A percentile compares a stretch with the other conserved stretches of the same genome.
Evolutionary conservation across 2,113 vertebrate genomes (phyloP).

Genomic region (Mesocricetus auratus): DNA sequence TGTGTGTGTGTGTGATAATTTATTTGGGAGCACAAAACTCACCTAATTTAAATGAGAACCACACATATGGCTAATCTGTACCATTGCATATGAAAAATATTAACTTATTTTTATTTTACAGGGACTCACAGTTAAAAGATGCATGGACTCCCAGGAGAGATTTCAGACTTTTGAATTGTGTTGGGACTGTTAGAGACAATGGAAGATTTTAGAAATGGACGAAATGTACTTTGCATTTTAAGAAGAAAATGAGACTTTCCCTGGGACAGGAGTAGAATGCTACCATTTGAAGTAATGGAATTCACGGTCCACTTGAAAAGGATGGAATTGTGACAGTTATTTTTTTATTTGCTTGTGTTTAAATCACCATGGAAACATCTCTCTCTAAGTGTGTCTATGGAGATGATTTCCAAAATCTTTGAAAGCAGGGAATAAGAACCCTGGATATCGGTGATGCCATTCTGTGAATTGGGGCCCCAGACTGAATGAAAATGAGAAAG

Average conservation of each 20-base stretch:
- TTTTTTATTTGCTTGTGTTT: neutral
- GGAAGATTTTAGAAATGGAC: neutral
- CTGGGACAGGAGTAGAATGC: neutral
- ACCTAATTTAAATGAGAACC: neutral
- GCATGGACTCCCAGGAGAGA: neutral
- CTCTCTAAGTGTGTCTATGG: neutral
- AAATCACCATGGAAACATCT: neutral
- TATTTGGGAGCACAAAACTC: neutral
- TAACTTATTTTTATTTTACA: neutral
- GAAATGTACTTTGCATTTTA: neutral
- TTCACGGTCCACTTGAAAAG: neutral
- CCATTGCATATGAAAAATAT: neutral
- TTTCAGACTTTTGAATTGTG: neutral
- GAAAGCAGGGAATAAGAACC: neutral
- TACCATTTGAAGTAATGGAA: neutral
- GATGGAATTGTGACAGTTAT: neutral
- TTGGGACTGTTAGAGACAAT: neutral
- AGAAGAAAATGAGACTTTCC: neutral
- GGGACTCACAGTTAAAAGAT: neutral
- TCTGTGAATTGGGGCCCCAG: neutral
- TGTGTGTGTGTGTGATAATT: neutral
- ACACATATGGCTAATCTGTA: neutral
- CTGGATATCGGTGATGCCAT: neutral
- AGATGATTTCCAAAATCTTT: neutral
- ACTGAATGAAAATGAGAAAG: neutral